Conservation (phyloP, 1,140 invertebrate genomes). For the Daktulosphaira vitifoliae region DNA sequence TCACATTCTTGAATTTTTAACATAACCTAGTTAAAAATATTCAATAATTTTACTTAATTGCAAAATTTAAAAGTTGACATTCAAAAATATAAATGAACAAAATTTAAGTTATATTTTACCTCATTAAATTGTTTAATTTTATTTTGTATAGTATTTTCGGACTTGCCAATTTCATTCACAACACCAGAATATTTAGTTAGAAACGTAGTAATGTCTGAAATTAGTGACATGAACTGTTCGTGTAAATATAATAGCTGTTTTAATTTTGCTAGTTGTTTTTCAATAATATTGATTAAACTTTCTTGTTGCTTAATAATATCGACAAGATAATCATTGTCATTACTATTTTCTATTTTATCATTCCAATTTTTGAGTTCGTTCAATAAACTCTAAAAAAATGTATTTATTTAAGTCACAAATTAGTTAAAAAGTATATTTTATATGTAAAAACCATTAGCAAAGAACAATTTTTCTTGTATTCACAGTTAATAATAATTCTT, state of each 20-base stretch:
- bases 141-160: conserved; percentile 66
- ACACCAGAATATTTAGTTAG: conserved; percentile 79
- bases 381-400: conserved; percentile 52
- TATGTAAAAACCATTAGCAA: not conserved
- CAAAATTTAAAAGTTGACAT: not conserved
- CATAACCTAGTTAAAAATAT: conserved; percentile 47
- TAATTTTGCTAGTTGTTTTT: conserved; percentile 68
- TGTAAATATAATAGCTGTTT: conserved; percentile 66
- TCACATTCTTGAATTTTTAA: conserved; percentile 79
- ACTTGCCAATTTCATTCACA: conserved; percentile 72
- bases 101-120: conserved; percentile 42
- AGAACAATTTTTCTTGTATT: not conserved
- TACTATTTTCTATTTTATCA: conserved; percentile 63
- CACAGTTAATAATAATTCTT: too few relatives aligned
- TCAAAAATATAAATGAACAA: not conserved
- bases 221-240: conserved; percentile 76
- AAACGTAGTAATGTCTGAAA: conserved; percentile 78
- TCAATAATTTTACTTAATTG: not conserved
- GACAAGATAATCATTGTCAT: conserved; percentile 64
- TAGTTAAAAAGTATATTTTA: too few relatives aligned
- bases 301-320: conserved; percentile 70
- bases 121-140: conserved; percentile 84
- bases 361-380: conserved; percentile 72
- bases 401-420: not conserved
- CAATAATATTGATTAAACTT: conserved; percentile 69